phyloP scores from a whole-genome alignment of 1,140 invertebrate genomes.

The Chlorops oryzae region DNA sequence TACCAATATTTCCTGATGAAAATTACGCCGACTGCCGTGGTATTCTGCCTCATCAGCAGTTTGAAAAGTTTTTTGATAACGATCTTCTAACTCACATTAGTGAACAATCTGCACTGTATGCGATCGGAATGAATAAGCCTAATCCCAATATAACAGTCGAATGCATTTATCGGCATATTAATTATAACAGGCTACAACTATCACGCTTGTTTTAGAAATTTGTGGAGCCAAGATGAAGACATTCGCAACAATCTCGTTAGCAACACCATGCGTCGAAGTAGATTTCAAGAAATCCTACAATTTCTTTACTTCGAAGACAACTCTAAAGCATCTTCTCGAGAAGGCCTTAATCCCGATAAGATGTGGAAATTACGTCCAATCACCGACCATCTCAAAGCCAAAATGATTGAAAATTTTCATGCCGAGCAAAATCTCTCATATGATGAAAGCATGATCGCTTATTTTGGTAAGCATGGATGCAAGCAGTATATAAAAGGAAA shows the following conservation, averaged over 20 bases:
- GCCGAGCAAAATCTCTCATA: constrained; percentile 24
- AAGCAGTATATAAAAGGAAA: constrained; percentile 31
- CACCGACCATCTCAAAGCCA: constrained; percentile 6
- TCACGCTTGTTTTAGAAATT: neutral
- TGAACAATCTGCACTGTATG: constrained; percentile 3
- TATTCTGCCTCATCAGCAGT: neutral
- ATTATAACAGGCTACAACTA: constrained; percentile 6
- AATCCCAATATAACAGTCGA: neutral
- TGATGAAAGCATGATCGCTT: constrained; percentile 37
- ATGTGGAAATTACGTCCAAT: constrained; percentile 1
- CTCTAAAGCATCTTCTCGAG: no score
- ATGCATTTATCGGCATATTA: constrained; percentile 7
- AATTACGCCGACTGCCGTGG: constrained; percentile 8
- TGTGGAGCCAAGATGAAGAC: neutral
- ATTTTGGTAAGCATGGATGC: constrained; percentile 30
- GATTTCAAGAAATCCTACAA: no score
- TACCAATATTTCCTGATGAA: constrained; percentile 7
- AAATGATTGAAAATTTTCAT: constrained; percentile 21
- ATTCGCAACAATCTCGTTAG: neutral
- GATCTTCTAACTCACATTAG: constrained; percentile 1
- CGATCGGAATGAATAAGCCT: neutral
- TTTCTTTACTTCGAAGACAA: no score
- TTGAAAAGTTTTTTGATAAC: constrained; percentile 9
- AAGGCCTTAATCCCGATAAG: no score
- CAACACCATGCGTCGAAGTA: neutral